phyloP scores from a whole-genome alignment of 2,797 vertebrate genomes.

The Darevskia mixta region DNA sequence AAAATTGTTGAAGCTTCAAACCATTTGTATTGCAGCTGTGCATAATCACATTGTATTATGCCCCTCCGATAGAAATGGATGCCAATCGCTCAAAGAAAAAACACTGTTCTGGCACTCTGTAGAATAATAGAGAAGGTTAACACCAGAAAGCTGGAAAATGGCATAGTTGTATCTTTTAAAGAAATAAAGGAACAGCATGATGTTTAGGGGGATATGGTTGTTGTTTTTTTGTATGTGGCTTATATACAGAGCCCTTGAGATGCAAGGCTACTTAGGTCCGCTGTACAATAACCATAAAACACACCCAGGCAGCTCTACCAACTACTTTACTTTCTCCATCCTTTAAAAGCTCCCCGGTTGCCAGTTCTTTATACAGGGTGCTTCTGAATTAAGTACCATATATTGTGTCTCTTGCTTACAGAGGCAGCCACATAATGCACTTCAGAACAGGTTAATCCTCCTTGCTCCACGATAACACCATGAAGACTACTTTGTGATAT shows the following conservation, averaged over 20 bases:
- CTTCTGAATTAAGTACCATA: neutral
- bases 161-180: neutral
- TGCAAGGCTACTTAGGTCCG: neutral
- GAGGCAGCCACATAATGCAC: neutral
- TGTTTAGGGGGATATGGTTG: neutral
- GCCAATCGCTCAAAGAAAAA: neutral
- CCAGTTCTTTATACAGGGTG: neutral
- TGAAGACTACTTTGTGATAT: neutral
- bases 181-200: neutral
- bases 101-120: neutral
- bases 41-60: conserved; percentile 23
- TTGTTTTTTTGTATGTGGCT: neutral
- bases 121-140: conserved; percentile 29
- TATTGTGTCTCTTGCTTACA: neutral
- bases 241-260: neutral
- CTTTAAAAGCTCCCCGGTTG: neutral
- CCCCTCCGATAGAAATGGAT: neutral
- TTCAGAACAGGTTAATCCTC: neutral
- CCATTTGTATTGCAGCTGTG: conserved; percentile 32
- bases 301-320: neutral
- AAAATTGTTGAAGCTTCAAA: conserved; percentile 20
- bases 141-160: conserved; percentile 16
- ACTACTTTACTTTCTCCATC: neutral
- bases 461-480: neutral
- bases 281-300: neutral